Evolutionary conservation across 2,113 vertebrate species (phyloP), one percentile per base, ranked within the genome.

Genomic region (Spizaetus ornatus): DNA sequence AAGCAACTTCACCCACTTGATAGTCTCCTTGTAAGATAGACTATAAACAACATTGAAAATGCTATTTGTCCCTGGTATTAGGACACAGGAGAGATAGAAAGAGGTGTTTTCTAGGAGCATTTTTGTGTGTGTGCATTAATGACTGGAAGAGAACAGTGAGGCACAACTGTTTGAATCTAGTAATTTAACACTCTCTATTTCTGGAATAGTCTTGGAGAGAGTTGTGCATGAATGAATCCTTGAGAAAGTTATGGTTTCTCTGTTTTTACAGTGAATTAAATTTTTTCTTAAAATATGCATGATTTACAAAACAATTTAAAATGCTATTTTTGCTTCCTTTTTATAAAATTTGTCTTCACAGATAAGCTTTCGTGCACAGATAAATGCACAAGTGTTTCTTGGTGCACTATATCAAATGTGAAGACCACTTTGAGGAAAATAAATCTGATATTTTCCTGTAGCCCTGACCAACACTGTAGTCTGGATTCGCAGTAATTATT

Each of bases 401-500:
- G 16, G 23, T 74, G 55, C 13, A 11, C 18, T 55, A 8, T 73
- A 71, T 80, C 56, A 90, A 84, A 90, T 53, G 10, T 36, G 38
- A 78, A 70, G 86, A 81, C 40, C 31, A 3, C 78, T 94, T 76
- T 45, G 40, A 88, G 47, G 56, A 95, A 95, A 95, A 94, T n/a
- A 88, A 83, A 29, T 74, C 45, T 77, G 65, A 70, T 59, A 36
- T 65, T 94, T 93, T 92, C 25, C n/a, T 96, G 69, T 77, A 87
- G 65, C 45, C 48, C 81, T 93, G 87, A 83, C 93, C 95, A 90
- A 63, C 70, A 58, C 50, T 1, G 15, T 74, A 92, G 83, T 73
- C 69, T 59, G 63, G 69, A 84, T 96, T 88, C 91, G 13, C 71
- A 94, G 90, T 86, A 96, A 95, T 97, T 97, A 97, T 93, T 97